Evolutionary conservation across 2,797 vertebrate species (phyloP).

Genomic region (Pteronotus mesoamericanus): DNA sequence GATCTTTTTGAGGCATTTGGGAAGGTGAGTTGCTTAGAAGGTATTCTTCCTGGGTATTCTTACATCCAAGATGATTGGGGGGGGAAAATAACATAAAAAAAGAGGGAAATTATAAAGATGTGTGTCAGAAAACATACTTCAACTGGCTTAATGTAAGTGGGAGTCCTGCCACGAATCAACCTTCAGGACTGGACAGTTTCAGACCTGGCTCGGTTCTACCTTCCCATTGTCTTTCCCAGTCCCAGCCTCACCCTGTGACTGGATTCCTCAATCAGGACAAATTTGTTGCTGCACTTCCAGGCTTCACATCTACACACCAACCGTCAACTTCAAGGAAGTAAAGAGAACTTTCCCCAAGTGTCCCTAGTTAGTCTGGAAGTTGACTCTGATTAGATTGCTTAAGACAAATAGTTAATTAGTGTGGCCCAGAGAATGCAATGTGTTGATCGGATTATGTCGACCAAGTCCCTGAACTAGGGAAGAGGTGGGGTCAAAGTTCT

Average conservation of each 20-base stretch:
- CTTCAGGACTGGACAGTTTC: not conserved
- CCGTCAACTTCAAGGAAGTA: not conserved
- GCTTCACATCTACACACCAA: not conserved
- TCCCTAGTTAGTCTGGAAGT: not conserved
- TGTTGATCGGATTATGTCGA: not conserved
- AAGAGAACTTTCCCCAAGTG: not conserved
- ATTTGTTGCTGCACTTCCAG: not conserved
- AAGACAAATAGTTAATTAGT: not conserved
- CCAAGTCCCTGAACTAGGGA: not conserved
- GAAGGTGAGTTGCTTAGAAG: not conserved
- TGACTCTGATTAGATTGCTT: not conserved
- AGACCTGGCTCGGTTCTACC: not conserved
- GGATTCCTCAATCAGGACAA: not conserved
- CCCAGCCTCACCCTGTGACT: not conserved
- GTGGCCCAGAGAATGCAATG: not conserved
- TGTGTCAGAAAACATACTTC: not conserved
- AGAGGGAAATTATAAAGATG: not conserved
- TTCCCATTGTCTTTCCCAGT: not conserved
- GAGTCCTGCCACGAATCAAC: not conserved
- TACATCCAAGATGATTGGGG: not conserved
- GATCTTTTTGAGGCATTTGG: not conserved
- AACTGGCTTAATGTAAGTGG: not conserved
- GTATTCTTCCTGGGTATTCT: not conserved
- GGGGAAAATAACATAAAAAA: constrained; percentile 2
- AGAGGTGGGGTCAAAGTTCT: not conserved